Evolutionary conservation across 1,140 invertebrate species (phyloP), one percentile per base, ranked within the genome.

Genomic region (Parasteatoda tepidariorum): DNA sequence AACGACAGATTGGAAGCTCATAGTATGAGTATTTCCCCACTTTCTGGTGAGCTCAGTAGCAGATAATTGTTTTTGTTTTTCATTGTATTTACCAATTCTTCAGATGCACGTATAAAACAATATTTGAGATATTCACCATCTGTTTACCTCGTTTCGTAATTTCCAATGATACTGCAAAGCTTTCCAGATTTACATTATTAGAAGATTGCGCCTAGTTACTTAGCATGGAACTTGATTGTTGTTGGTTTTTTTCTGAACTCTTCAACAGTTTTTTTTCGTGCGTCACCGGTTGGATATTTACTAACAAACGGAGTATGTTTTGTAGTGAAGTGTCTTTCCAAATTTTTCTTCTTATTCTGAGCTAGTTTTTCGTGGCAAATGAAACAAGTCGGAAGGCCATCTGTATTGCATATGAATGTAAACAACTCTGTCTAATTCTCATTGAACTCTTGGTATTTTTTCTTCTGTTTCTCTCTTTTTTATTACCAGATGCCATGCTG

Each of bases 311-410:
- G 31, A 18, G 2, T 62, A n/a, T 41, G 57, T 33, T 31, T 59
- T 18, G 2, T 66, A 33, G 61, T 79, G 22, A 79, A 79, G 22
- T 79, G 33, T 70, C 76, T 79, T 24, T 79, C 61, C 15, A 79
- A 79, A 79, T 76, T 76, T 33, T 24, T 62, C 33, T 41, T 76
- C 26, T 62, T 67, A 15, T 62, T 62, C 4, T 76, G 61, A 18
- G 76, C 34, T 0, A 67, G 33, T 79, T 79, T 79, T 67, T 79
- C 48, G 1, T 79, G 0, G 33, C 76, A 48, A 79, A 67, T 79
- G 33, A 79, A 33, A 67, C 61, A 79, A 2, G 76, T 79, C n/a
- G 76, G 76, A 67, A 67, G 61, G 34, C 2, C 34, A 78, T 62
- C 22, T 62, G 28, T 33, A 31, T 78, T 78, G 24, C 31, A 31